Percentiles rank a stretch among this genome's conserved stretches.
Evolutionary conservation across 2,797 vertebrate species (phyloP).

Genomic region (Potorous gilbertii): DNA sequence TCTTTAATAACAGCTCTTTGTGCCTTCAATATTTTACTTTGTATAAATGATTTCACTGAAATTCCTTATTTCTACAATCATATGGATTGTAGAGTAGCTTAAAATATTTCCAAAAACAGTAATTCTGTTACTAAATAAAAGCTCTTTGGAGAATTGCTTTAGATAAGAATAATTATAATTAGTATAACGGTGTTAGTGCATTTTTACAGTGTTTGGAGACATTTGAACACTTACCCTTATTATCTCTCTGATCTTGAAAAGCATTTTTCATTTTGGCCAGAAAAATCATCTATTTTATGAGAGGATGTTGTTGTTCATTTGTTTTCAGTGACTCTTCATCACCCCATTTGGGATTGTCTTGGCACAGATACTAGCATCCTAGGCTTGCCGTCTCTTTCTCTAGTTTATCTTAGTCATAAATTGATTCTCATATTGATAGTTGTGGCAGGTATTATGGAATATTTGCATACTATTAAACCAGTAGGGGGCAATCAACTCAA

Average conservation of each 20-base stretch:
- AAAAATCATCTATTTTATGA: not conserved
- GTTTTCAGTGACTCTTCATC: not conserved
- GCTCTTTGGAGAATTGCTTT: slow-evolving; percentile 28
- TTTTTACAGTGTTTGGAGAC: slow-evolving; percentile 1
- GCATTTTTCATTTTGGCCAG: not conserved
- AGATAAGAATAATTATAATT: not conserved
- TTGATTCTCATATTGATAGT: not conserved
- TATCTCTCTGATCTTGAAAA: slow-evolving; percentile 14
- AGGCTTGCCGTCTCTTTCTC: not conserved
- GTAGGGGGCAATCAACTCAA: not conserved
- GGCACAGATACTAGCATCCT: not conserved
- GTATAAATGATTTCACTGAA: not conserved
- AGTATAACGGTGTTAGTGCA: slow-evolving; percentile 11
- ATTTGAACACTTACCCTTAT: not conserved
- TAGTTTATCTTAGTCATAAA: not conserved
- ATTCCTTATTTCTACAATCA: too few species aligned
- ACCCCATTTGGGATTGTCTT: not conserved
- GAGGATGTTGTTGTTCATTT: not conserved
- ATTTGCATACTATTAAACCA: not conserved
- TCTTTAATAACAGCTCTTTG: not conserved
- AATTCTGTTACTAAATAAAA: not conserved
- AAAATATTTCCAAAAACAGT: not conserved
- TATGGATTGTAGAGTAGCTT: not conserved
- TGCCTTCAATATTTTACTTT: not conserved
- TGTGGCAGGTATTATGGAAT: not conserved